A percentile compares a stretch with the other conserved stretches of the same genome.
Conservation (phyloP, 2,113 vertebrate species). For the Hyperopisus bebe region DNA sequence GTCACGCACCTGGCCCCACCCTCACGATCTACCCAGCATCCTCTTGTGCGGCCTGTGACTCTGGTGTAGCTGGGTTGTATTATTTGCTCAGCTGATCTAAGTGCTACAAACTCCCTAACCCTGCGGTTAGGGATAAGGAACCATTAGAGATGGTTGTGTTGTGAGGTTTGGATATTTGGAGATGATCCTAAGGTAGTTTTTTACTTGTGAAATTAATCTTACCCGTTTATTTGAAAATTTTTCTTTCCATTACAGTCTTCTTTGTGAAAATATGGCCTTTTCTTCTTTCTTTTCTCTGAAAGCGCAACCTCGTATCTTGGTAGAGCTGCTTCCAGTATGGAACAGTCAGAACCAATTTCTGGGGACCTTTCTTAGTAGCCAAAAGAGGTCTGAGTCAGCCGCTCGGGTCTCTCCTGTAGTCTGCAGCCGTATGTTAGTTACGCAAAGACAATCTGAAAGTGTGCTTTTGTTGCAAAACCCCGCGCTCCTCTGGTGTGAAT, state of each 20-base stretch:
- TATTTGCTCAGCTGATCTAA: background rate
- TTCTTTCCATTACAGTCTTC: background rate
- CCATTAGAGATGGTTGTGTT: background rate
- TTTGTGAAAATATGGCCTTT: background rate
- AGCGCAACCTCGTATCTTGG: background rate
- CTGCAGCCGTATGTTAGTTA: constrained; percentile 41
- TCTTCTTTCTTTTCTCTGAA: background rate
- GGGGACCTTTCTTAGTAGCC: background rate
- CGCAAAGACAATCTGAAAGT: constrained; percentile 43
- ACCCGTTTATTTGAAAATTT: background rate
- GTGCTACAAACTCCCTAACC: background rate
- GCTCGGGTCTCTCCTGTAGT: background rate
- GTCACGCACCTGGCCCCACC: background rate
- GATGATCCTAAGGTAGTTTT: background rate
- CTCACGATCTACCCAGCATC: background rate
- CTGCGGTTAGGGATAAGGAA: background rate
- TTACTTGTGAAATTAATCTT: background rate
- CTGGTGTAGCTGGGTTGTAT: background rate
- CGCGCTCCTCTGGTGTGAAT: background rate
- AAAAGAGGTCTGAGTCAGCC: background rate
- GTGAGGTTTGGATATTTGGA: background rate
- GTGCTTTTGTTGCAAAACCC: constrained; percentile 32
- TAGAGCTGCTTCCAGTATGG: background rate
- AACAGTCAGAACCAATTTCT: background rate
- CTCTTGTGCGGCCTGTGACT: background rate